Evolutionary conservation across 92 coral and sea anemone genomes (phyloP), one percentile per base, ranked within the genome.

Genomic region (Epizoanthus ramosus): DNA sequence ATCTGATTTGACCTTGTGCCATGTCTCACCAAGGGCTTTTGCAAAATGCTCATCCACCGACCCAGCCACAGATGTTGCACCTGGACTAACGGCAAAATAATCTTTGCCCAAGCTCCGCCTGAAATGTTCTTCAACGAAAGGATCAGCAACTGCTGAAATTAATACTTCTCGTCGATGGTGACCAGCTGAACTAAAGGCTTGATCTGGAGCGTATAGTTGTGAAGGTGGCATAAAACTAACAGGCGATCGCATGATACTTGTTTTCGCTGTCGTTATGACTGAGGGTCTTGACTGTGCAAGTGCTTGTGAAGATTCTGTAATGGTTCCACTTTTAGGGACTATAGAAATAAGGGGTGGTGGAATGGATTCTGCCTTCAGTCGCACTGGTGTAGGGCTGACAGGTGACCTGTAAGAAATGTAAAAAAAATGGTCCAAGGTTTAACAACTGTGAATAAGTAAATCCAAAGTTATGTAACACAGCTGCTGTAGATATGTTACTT

Each of bases 1-100:
- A 17, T 74, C 81, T 67, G 87, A 47, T 72, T 84, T 88, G n/a
- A 97, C 84, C 79, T 93, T 90, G 57, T 89, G 89, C 97, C 97
- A 97, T 0, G 90, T 90, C 15, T 97, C 97, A 3, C 99, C 99
- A 25, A 97, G 89, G 21, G 99, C 97, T 87, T 92, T 92, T 3
- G 99, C 98, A 90, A 97, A 97, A 80, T 97, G 99, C 71, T 97
- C 99, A 84, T 97, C 99, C 39, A 97, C 99, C 57, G 99, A 97
- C 24, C 97, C 99, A 65, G 94, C 93, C 3, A 89, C 92, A 22
- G 97, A 85, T 69, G 76, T 88, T 35, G 93, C 74, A 15, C 90
- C 84, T 37, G 98, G 97, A 81, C 93, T 93, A 35, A 97, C 97
- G 63, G 91, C 92, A 58, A 86, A 87, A 71, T 97, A 97, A 72